Evolutionary conservation across 2,113 vertebrate genomes (phyloP), one percentile per base, ranked within the genome.

Genomic region (Pithys albifrons): DNA sequence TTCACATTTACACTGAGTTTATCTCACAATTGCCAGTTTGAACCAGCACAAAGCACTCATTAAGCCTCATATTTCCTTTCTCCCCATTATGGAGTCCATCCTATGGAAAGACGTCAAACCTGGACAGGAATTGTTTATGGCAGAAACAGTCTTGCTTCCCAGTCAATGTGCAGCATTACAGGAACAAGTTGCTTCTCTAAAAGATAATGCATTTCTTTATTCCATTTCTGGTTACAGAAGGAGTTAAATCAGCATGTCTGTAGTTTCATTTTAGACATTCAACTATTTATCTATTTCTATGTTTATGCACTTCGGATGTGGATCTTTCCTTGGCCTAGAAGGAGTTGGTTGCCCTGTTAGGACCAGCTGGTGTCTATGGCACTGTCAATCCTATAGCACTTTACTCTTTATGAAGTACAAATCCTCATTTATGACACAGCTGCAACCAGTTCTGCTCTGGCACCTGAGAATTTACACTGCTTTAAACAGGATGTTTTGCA

Each of bases 21-120:
- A 81, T 69, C 61, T 74, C 57, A 82, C 43, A 51, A 4, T 51
- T 70, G 29, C n/a, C 72, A 59, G 11, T 10, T 57, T 0, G 0
- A 91, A 37, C 16, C 5, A 11, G 48, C 27, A 86, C 15, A 84
- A 67, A 78, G 8, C 22, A 73, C 27, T 31, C 59, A 81, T 55
- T 87, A 86, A 74, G 18, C 14, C 7, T 78, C 75, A 67, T 51
- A 54, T 28, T 83, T 51, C 12, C 22, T 77, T 78, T 71, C 24
- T 76, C 20, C 9, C 7, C 45, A 28, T 3, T 48, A 17, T 5
- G 12, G 46, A 76, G 14, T 48, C 8, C 46, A 72, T 67, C 28
- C 46, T 14, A n/a, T 11, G 12, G 65, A 74, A 76, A 94, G 71
- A 9, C 33, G 55, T 13, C 37, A 79, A 71, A 79, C 20, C 12